These are phyloP conservation scores for Leptinotarsa defecta DNA, from an alignment of 1,140 invertebrate genomes.

Conservation along the genomic window DNA sequence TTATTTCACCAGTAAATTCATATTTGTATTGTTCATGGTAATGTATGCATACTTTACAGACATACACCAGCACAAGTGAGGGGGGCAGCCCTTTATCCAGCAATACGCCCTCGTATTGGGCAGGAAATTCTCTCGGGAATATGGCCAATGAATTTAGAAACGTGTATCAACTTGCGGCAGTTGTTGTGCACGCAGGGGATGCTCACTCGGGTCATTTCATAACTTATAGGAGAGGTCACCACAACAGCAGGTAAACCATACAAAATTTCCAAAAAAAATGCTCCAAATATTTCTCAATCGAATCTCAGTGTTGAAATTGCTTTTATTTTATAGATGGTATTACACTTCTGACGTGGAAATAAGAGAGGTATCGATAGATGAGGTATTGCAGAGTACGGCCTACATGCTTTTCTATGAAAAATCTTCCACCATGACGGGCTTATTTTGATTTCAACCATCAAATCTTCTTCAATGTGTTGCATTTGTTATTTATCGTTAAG, in stretches of 20 bases:
- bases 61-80: slow-evolving; percentile 54
- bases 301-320: too few relatives aligned
- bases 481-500: background rate
- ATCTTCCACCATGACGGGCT: slow-evolving; percentile 45
- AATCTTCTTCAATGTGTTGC: background rate
- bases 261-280: background rate
- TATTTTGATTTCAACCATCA: slow-evolving; percentile 36
- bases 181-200: slow-evolving; percentile 88
- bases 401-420: slow-evolving; percentile 73
- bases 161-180: slow-evolving; percentile 76
- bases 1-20: background rate
- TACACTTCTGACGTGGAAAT: slow-evolving; percentile 71
- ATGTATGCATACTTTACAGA: slow-evolving; percentile 31
- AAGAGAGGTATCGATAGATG: slow-evolving; percentile 67
- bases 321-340: slow-evolving; percentile 62
- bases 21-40: too few relatives aligned
- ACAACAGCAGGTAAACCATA: slow-evolving; percentile 50
- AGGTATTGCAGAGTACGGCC: slow-evolving; percentile 68
- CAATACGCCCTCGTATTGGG: slow-evolving; percentile 51
- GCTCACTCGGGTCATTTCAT: slow-evolving; percentile 90
- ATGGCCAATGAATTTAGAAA: slow-evolving; percentile 54
- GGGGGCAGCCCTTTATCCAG: slow-evolving; percentile 53
- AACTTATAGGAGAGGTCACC: slow-evolving; percentile 79
- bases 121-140: slow-evolving; percentile 46
- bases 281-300: background rate